Base-by-base conservation (phyloP, 1,140 invertebrate species). In the Drosophila leontia region DNA sequence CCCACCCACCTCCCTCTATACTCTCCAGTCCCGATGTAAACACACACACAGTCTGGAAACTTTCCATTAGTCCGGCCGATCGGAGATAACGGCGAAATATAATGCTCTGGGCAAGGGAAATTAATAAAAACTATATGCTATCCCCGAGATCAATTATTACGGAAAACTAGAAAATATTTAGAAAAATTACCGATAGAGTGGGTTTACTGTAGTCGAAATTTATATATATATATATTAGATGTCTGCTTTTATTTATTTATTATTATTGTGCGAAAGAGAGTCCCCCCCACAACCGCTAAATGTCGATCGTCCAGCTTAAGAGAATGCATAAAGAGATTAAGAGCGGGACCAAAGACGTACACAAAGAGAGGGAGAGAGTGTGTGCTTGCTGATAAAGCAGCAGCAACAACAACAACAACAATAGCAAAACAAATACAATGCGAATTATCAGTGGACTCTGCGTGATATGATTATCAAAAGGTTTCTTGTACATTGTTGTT, bases 381-480 rank as follows among this genome's bases (percentile, higher is more conserved):
- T 34, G 50, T 11, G 29, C 29, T 3, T 26, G 45, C 80, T 87
- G 83, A 87, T 88, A 87, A 87, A 80, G 61, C 61, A 58, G 48
- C 15, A 61, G 17, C 13, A 68, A 19, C 53, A 80, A 42, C 51
- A 75, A 77, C 70, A 60, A 60, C 78, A 53, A 57, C 60, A 77
- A 71, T 19, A 70, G 37, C 59, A 80, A 56, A 81, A 62, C 75
- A 78, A 86, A 88, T 84, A 88, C 85, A 88, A 88, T 88, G 68
- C 80, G 85, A 88, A 84, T 90, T 88, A 88, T 88, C 84, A 88
- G 84, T 79, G 84, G 61, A 84, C 84, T 56, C 53, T 83, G 77
- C 84, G 84, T 88, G 84, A 88, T 88, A 90, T 88, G 84, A 88
- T 84, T 88, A 87, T 87, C 84, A 87, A 87, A 80, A 87, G 80